Base-by-base conservation (phyloP, 2,797 vertebrate species). In the Anisognathus igniventris region DNA sequence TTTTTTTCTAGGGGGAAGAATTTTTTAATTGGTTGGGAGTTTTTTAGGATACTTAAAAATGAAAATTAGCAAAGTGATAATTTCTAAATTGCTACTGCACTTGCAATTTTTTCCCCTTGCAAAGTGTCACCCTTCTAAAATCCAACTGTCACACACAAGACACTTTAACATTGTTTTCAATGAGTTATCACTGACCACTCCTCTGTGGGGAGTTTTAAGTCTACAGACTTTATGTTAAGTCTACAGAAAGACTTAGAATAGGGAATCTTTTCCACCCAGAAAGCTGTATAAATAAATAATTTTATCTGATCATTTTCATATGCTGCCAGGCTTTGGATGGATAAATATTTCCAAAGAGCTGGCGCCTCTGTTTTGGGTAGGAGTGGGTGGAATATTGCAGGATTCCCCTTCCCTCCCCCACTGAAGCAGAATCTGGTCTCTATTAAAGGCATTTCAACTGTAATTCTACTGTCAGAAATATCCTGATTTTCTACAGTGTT, bases 271-370 rank as follows among this genome's bases (percentile, higher is more conserved):
- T 80, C 50, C 92, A 67, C 39, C 8, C 83, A 57, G 58, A 90
- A 93, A 88, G 71, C 77, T 88, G 68, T 86, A 70, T 93, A 96
- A 94, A 95, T 79, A 96, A 96, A 95, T 82, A 93, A 87, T 56
- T 77, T 47, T 88, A 86, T 91, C 75, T 97, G 96, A 97, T 97
- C 92, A 82, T 93, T 96, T 97, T 97, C 98, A 97, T 97, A 96
- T 98, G 98, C 94, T 97, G 93, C 96, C 97, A 98, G 98, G 96
- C 95, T 98, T 95, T 92, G 94, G 95, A 77, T 80, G 95, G 96
- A 88, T 88, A 95, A 96, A 96, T 88, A 86, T 96, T 97, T 97
- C 97, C 97, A 94, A 96, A 97, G 94, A 92, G 95, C 96, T 95
- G 97, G 96, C 93, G 91, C 92, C 96, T 96, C 95, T 96, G 62